Base-by-base conservation (phyloP, 2,888 invertebrate species). In the Diplolepis rosae region DNA sequence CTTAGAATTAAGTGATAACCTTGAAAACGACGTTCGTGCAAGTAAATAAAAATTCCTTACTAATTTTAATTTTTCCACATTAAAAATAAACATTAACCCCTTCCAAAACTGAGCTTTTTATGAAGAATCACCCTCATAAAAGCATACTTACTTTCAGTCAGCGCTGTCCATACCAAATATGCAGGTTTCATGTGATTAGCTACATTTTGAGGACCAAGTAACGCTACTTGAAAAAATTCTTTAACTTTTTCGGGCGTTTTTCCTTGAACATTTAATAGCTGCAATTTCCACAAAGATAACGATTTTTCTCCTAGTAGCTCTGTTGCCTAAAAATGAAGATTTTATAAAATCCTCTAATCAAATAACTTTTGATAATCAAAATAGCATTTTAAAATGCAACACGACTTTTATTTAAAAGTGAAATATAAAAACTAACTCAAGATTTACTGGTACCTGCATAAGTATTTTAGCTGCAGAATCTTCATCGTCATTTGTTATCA, bases 121-220 rank as follows among this genome's bases (percentile, higher is more conserved):
- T 7, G 32, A 4, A 9, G 9, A 7, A 32, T 9, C 7, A 32
- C 32, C 32, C 11, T 32, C 4, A 48, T 4, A 13, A 32, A 48
- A 70, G n/a, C n/a, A 27, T 28, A 71, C 74, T 27, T 74, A 88
- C 89, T 83, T 84, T 88, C 88, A n/a, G 84, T 84, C 32, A 90
- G 77, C 27, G 87, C 92, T 27, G 91, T 79, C 91, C 93, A 93
- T 81, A 92, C 90, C 0, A 94, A 86, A 69, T 93, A 92, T 79
- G 90, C 90, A 0, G 93, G 92, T 87, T 93, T 93, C 27, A 93
- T 88, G 28, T 90, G 87, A 71, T 90, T 85, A 1, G 92, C 82
- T 52, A 92, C 88, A 71, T 85, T 87, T 80, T 89, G 89, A 74
- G 91, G 90, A 81, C 91, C 90, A 76, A 88, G 90, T 70, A 92